Base-by-base conservation (phyloP, 2,797 vertebrate genomes). In the Microcaecilia unicolor region DNA sequence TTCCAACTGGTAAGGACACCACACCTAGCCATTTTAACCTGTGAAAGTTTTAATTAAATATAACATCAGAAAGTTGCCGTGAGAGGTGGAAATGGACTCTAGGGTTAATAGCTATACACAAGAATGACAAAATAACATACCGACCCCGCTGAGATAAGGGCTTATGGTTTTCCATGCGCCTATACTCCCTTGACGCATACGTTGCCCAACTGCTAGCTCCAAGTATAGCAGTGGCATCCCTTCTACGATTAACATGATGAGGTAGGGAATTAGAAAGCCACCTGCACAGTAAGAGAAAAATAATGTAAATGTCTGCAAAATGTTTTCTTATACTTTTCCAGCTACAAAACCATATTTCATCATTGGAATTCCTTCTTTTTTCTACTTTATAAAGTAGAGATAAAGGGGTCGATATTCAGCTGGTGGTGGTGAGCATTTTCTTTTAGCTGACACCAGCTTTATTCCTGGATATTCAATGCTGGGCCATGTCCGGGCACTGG, bases 141-240 rank as follows among this genome's bases (percentile, higher is more conserved):
- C 94, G 0, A 98, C 56, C 2, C 94, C 94, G 0, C 85, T 74
- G 29, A 98, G 74, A 63, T 96, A 97, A 6, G 94, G 92, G 51
- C 74, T 95, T 54, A 98, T 88, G 9, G 81, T 61, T 2, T 61
- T 84, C 90, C 91, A 98, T 4, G 91, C 85, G 0, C 91, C 82
- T 0, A 98, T 90, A 70, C 94, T 94, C 21, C 94, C 93, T 41
- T 71, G 68, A 5, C 88, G 83, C 90, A 93, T 92, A 45, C 80
- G 88, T 70, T 98, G 94, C 19, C 94, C 94, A 30, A 98, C 79
- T 0, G 91, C 89, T 30, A 98, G 76, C 48, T 98, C 94, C 80
- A 98, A 14, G 68, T 84, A 93, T 35, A 98, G 83, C 34, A 98
- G 78, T 0, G 94, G 94, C 52, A 97, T 70, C 1, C 94, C 94